Base-by-base conservation (phyloP, 2,888 invertebrate genomes). In the Eupithecia inturbata region DNA sequence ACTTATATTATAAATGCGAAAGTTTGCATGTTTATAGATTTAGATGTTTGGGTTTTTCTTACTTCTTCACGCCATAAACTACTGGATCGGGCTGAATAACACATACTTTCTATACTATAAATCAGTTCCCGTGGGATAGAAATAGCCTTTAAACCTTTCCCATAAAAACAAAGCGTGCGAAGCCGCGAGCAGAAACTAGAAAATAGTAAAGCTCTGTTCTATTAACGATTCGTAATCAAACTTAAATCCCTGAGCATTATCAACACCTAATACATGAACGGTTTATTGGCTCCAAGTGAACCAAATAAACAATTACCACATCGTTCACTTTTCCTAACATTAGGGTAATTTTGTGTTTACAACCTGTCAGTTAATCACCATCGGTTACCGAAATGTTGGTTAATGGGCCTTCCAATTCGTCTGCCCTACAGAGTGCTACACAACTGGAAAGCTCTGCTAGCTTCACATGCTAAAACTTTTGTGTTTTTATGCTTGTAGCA, bases 301-400 rank as follows among this genome's bases (percentile, higher is more conserved):
- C 68, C 60, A 60, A 74, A 73, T 75, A 75, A 76, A 76, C 76
- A 73, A 75, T 73, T 74, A 74, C 74, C 71, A 63, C 67, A 75
- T 41, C 69, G 77, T 66, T 39, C 71, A 76, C 74, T 73, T 75
- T 74, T 68, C 57, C 74, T 74, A 75, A 75, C 75, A 76, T 75
- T 74, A 74, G 76, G 74, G 72, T 80, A 77, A 79, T 76, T 76
- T 74, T 74, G 75, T 80, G 79, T 79, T 80, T 79, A 79, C 78
- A 81, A 79, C 77, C 76, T 75, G 75, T 74, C 72, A 70, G 76
- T 77, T 77, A 83, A 80, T 76, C 74, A 80, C 75, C 66, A 78
- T 80, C 77, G 77, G 82, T 80, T 82, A 84, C 80, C 79, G 71
- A 82, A 75, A 83, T 82, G 79, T 85, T 81, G 81, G 82, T 85